Base-by-base conservation (phyloP, 2,113 vertebrate species). In the Pelmatolapia mariae region DNA sequence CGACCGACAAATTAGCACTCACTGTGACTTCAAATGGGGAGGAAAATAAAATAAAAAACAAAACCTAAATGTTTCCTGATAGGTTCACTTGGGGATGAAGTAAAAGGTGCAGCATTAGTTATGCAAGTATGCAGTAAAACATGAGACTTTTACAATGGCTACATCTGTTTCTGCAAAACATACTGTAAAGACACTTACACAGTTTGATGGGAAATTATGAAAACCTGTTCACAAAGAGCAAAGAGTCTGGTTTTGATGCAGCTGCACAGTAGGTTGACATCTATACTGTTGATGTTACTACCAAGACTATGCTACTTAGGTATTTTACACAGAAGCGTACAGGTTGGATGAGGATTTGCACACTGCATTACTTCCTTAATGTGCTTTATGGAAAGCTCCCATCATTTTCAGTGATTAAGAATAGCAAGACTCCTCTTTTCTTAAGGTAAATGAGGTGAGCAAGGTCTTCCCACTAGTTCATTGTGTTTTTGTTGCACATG, bases 131-230 rank as follows among this genome's bases (percentile, higher is more conserved):
- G 92, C 82, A 87, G 90, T 87, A 81, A 89, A 91, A 91, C 40
- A 4, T 92, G 91, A 91, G 85, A 92, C 90, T 93, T 93, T 93
- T 91, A 93, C 87, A 92, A 93, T 91, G 91, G 95, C 93, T 95
- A 94, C 92, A 92, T 93, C 90, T 82, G 87, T 86, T 94, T 92
- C 90, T 93, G 91, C 57, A 91, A 90, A 89, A 92, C 91, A 93
- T 82, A 93, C 83, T 91, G 85, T 90, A 90, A 83, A 85, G 88
- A 95, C 89, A 90, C 85, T 85, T 87, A 92, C 85, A 87, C 82
- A 81, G 90, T 40, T 47, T 89, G 89, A 93, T 89, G 86, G 85
- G 84, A 50, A 63, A 73, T 84, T 86, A 87, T 87, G 85, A 81
- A 86, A 88, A 92, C 81, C 52, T 36, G 83, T 92, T 92, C 79